phyloP scores from a whole-genome alignment of 1,140 invertebrate genomes.

The Ooceraea biroi region DNA sequence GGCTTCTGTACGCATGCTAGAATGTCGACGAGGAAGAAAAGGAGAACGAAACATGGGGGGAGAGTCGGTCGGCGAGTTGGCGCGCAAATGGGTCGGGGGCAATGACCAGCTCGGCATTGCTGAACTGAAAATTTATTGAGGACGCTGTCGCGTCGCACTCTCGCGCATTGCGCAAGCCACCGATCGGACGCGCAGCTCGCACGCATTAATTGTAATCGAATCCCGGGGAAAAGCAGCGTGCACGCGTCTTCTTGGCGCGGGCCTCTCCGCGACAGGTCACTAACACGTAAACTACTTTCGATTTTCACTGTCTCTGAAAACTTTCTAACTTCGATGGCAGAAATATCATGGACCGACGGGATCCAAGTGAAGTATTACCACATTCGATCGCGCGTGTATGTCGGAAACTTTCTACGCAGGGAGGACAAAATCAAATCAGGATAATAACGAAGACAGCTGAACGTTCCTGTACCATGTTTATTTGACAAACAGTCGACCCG shows the following conservation, averaged over 20 bases:
- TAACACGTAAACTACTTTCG: slow-evolving; percentile 58
- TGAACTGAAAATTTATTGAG: slow-evolving; percentile 83
- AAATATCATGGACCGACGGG: slow-evolving; percentile 3
- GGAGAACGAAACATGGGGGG: slow-evolving; percentile 29
- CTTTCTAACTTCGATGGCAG: slow-evolving; percentile 42
- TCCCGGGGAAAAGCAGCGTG: slow-evolving; percentile 44
- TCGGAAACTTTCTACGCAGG: not conserved
- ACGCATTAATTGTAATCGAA: slow-evolving; percentile 46
- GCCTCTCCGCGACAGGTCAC: slow-evolving; percentile 36
- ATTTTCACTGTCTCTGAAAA: slow-evolving; percentile 61
- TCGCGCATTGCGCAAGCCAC: slow-evolving; percentile 77
- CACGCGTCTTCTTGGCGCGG: not conserved
- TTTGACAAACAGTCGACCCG: not conserved
- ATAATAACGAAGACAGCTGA: not conserved
- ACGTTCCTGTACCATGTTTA: not conserved
- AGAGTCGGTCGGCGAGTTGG: slow-evolving; percentile 47
- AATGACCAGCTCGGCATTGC: slow-evolving; percentile 78
- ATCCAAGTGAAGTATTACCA: slow-evolving; percentile 21
- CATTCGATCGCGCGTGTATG: not conserved
- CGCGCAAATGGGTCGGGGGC: slow-evolving; percentile 79
- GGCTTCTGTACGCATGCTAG: not conserved
- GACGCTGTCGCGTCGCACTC: slow-evolving; percentile 68
- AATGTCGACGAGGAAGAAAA: slow-evolving; percentile 10
- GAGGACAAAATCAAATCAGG: slow-evolving; percentile 5
- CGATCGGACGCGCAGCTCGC: slow-evolving; percentile 31